Base-by-base conservation (phyloP, 2,113 vertebrate genomes). In the Argyrosomus japonicus region DNA sequence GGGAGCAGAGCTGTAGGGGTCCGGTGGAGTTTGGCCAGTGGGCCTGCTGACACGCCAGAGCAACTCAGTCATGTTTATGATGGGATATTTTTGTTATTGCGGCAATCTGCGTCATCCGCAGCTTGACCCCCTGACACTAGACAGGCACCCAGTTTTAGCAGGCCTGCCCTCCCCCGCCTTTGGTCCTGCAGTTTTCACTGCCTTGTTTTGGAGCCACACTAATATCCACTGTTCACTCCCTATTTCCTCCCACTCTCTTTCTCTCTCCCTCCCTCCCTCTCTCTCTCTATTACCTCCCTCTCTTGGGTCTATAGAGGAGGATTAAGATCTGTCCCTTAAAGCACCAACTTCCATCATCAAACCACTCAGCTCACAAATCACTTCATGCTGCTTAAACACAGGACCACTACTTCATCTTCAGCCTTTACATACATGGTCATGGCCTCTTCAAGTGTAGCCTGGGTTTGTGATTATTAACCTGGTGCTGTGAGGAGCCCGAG, bases 51-150 rank as follows among this genome's bases (percentile, higher is more conserved):
- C 85, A 91, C 57, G 56, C 84, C 75, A 84, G 81, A 89, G 85
- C 79, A 76, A 72, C 91, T 87, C 85, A 88, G 90, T 83, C 80
- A 85, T 92, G 92, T 93, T 94, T 93, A 90, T 89, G 84, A 86
- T 91, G 88, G 90, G 90, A 92, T 93, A 88, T 93, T 93, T 93
- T 93, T 93, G 92, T 93, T 92, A 88, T 91, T 89, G 27, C 78
- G 62, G 79, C 90, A 77, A 89, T 89, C 77, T 95, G 91, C 94
- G 94, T 95, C 94, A 95, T 94, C 82, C 82, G 51, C 85, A 75
- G 86, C 84, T 85, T 88, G 91, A 91, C 86, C 91, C 80, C 56
- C 43, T 87, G 90, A 94, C 91, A 89, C 85, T 7, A 91, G 87
- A 90, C 92, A 93, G 86, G 84, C 90, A 91, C 91, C 91, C 88